Base-by-base conservation (phyloP, 2,113 vertebrate genomes). In the Loxodonta africana region DNA sequence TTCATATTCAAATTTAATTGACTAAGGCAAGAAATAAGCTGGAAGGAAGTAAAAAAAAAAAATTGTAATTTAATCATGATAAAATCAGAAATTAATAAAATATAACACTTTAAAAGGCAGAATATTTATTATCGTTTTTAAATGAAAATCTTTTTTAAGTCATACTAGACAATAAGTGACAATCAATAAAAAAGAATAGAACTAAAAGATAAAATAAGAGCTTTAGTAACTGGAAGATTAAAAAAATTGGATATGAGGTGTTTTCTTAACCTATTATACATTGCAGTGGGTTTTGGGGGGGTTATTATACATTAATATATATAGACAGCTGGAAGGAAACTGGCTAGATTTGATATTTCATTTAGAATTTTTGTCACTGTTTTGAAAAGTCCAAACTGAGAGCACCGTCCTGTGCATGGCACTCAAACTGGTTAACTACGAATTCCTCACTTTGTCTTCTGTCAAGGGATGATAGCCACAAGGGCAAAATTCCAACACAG, bases 21-120 rank as follows among this genome's bases (percentile, higher is more conserved):
- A 85, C 62, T 2, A 93, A 76, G 15, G 9, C 4, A 67, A 88
- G 6, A n/a, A 33, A 23, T 74, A 51, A 41, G 18, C 17, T 33
- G 48, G 82, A 67, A 14, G 1, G 7, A 53, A 96, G 18, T 33
- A 76, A 90, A 85, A n/a, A 23, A 48, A 46, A 1, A 1, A 14
- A 37, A 37, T 37, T 37, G 37, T 37, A 37, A 37, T 71, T 23
- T 15, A 53, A 53, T 83, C 28, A 53, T 87, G 17, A 90, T 51
- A 71, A 23, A 86, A 51, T 23, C 48, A 17, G 6, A 83, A 96
- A 91, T 87, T 53, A 83, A 78, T 87, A n/a, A 69, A 88, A 63
- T 6, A 53, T 5, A 93, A n/a, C 67, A 10, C 1, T 20, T 65
- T 87, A 15, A 83, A 51, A 62, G 18, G 2, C 0, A 60, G 4